Conservation (phyloP, 2,888 invertebrate species). For the Clistopyga incitator region DNA sequence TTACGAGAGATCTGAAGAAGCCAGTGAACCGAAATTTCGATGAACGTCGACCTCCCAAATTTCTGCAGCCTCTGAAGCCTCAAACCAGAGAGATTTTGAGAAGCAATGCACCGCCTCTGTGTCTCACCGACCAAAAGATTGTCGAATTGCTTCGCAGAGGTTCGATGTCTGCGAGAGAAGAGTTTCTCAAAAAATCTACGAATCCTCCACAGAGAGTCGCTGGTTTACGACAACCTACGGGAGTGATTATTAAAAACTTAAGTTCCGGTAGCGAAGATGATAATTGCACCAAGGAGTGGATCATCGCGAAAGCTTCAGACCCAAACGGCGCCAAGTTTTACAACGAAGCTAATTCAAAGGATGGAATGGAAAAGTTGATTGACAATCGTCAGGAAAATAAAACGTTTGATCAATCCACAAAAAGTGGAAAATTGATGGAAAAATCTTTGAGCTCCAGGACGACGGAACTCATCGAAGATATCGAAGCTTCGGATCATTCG, state of each 20-base stretch:
- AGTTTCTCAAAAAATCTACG: slow-evolving; percentile 24
- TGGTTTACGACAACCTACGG: slow-evolving; percentile 33
- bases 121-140: slow-evolving; percentile 51
- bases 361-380: background rate
- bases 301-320: background rate
- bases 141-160: slow-evolving; percentile 46
- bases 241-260: slow-evolving; percentile 70
- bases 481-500: slow-evolving; percentile 6
- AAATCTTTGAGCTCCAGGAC: background rate
- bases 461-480: background rate
- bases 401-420: slow-evolving; percentile 7
- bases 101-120: slow-evolving; percentile 55
- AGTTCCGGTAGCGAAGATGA: slow-evolving; percentile 73
- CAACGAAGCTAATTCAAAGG: background rate
- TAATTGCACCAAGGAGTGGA: slow-evolving; percentile 11
- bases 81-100: slow-evolving; percentile 49
- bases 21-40: slow-evolving; percentile 40
- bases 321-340: slow-evolving; percentile 7
- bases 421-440: slow-evolving; percentile 6
- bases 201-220: slow-evolving; percentile 25
- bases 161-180: slow-evolving; percentile 51
- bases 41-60: slow-evolving; percentile 52
- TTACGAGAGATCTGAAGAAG: slow-evolving; percentile 9
- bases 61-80: slow-evolving; percentile 25
- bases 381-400: background rate